Evolutionary conservation across 2,888 invertebrate species (phyloP), one percentile per base, ranked within the genome.

Genomic region (Apeira syringaria): DNA sequence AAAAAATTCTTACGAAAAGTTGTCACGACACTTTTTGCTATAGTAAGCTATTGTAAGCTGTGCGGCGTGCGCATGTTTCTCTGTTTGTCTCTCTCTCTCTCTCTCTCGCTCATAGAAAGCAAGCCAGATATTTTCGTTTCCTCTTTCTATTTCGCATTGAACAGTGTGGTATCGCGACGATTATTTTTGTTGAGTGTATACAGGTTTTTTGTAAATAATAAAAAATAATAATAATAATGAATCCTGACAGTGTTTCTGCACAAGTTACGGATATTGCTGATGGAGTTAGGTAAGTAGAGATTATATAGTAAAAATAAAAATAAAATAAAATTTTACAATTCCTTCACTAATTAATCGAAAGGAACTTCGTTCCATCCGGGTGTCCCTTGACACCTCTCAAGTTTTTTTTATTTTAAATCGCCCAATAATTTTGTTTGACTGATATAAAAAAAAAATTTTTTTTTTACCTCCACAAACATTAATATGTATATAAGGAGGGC

Each of bases 241-340:
- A 15, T 24, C 33, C 33, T 33, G 9, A 33, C 33, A 33, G 29
- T 3, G 9, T 10, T 29, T 22, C 6, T 25, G 15, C 12, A 9
- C 24, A 11, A 24, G 9, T 26, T 6, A 11, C 32, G 22, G 24
- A 22, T 22, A 32, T 32, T 32, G 32, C 18, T 10, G 17, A 27
- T 27, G 22, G 52, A 57, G 24, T 29, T 29, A 29, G 13, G 28
- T 28, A 28, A 26, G 26, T 26, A 11, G 24, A 24, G 24, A 24
- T 24, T 24, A n/a, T 24, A 24, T 24, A n/a, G n/a, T n/a, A n/a
- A n/a, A n/a, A n/a, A n/a, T n/a, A 24, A 7, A 24, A 8, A 24
- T n/a, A 24, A n/a, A 15, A 3, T 15, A 15, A 15, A 15, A 15
- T 4, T 15, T 15, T 15, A 4, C 15, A 15, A 15, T n/a, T n/a